These are phyloP conservation scores for Todus mexicanus DNA, from an alignment of 2,797 vertebrate species.

Conservation along the genomic window DNA sequence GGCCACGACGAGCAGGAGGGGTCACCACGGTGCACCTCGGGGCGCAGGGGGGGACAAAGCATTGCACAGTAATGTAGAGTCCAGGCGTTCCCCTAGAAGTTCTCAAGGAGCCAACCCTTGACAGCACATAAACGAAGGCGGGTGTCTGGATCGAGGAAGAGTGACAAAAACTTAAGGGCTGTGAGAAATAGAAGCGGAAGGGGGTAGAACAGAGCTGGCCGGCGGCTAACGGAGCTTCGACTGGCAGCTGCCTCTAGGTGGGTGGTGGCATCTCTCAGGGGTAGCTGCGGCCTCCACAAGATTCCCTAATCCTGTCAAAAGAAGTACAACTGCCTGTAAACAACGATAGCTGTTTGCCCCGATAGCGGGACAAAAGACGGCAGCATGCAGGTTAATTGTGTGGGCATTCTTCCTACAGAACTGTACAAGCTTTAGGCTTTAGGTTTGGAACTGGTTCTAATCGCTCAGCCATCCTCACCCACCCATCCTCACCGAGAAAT, in stretches of 20 bases:
- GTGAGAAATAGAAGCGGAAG: constrained; percentile 52
- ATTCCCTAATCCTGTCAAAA: constrained; percentile 75
- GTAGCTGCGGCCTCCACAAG: constrained; percentile 72
- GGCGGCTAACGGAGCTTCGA: constrained; percentile 32
- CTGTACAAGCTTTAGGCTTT: neutral
- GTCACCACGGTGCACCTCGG: constrained; percentile 28
- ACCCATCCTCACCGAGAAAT: neutral
- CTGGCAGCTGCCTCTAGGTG: constrained; percentile 43
- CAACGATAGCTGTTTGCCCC: neutral
- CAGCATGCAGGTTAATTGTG: neutral
- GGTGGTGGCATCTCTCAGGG: constrained; percentile 56
- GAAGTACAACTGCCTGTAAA: constrained; percentile 55
- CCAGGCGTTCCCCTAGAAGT: neutral
- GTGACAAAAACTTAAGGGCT: constrained; percentile 42
- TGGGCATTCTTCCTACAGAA: neutral
- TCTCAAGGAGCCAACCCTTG: constrained; percentile 42
- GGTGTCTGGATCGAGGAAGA: constrained; percentile 27
- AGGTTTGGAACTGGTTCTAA: neutral
- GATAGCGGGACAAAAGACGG: neutral
- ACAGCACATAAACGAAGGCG: constrained; percentile 19
- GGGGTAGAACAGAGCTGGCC: constrained; percentile 32
- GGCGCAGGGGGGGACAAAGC: constrained; percentile 32
- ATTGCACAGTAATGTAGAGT: constrained; percentile 25
- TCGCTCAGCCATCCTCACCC: neutral
- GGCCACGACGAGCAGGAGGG: too few relatives aligned